Evolutionary conservation across 2,113 vertebrate genomes (phyloP).

Genomic region (Leucosticte australis): DNA sequence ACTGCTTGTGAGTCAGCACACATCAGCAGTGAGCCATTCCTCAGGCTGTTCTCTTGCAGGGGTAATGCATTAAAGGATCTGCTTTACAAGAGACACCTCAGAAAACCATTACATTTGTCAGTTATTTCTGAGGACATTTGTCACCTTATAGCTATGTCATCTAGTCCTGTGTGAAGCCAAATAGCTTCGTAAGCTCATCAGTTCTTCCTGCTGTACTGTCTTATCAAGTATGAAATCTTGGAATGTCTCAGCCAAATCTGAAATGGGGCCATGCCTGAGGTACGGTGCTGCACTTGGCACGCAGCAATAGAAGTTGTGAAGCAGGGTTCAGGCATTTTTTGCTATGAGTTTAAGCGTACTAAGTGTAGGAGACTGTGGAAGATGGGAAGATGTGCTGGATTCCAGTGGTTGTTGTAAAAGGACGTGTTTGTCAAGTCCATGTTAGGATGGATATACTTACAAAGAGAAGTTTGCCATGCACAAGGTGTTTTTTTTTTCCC

Average conservation of each 20-base stretch:
- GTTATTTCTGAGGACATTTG: neutral
- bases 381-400: accelerated
- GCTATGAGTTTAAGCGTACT: neutral
- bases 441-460: neutral
- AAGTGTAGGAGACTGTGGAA: neutral
- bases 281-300: neutral
- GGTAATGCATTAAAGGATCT: neutral
- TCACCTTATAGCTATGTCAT: neutral
- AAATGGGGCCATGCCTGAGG: neutral
- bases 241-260: neutral
- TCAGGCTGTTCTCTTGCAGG: neutral
- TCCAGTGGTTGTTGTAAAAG: neutral
- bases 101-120: neutral
- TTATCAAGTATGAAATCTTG: neutral
- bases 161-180: neutral
- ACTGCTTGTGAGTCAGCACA: neutral
- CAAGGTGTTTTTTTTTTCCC: accelerated
- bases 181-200: neutral
- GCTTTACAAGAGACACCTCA: neutral
- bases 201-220: neutral
- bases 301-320: neutral
- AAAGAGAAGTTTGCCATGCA: accelerated
- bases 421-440: neutral
- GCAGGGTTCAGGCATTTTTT: neutral
- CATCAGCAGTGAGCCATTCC: neutral